Evolutionary conservation across 2,797 vertebrate genomes (phyloP).

Genomic region (Anas bahamensis): DNA sequence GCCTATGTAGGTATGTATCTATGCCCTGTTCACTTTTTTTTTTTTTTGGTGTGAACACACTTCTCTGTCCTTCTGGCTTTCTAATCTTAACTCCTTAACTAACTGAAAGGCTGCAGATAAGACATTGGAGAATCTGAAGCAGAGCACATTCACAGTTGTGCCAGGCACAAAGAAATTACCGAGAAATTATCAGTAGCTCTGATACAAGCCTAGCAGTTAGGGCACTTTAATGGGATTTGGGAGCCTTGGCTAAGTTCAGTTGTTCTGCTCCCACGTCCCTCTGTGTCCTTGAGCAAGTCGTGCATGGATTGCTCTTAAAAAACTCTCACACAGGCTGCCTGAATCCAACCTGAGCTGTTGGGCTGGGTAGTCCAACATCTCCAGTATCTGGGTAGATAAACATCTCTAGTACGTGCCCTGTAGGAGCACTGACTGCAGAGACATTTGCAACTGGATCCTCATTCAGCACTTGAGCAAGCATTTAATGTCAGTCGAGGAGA

Average conservation of each 20-base stretch:
- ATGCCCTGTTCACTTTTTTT: not conserved
- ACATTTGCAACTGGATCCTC: not conserved
- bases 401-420: not conserved
- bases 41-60: not conserved
- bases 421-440: not conserved
- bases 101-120: not conserved
- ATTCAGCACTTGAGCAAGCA: not conserved
- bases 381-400: not conserved
- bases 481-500: not conserved
- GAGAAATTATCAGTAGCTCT: slow-evolving; percentile 12
- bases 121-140: not conserved
- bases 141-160: not conserved
- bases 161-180: not conserved
- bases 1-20: not conserved
- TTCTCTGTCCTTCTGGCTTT: not conserved
- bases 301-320: not conserved
- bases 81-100: slow-evolving; percentile 12
- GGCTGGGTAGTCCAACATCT: not conserved
- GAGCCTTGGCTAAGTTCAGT: not conserved
- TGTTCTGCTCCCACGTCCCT: not conserved
- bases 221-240: not conserved
- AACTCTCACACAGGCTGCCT: not conserved
- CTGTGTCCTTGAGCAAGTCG: not conserved
- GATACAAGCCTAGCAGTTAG: not conserved
- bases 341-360: not conserved